A percentile compares a stretch with the other conserved stretches of the same genome.
Evolutionary conservation across 2,113 vertebrate species (phyloP).

Genomic region (Cinclus mexicanus): DNA sequence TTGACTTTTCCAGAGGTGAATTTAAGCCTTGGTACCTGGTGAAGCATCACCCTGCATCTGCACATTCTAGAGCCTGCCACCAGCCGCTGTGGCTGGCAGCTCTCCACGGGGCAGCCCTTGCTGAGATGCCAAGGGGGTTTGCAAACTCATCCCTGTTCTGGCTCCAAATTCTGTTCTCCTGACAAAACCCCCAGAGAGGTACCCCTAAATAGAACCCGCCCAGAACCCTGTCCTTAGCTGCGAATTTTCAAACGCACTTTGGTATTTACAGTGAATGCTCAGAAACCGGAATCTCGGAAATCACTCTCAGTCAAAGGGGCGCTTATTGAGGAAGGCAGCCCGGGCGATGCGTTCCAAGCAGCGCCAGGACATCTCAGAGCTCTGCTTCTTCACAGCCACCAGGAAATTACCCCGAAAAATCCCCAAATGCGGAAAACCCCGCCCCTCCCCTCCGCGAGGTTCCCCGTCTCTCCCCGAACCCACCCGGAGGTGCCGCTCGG

Average conservation of each 20-base stretch:
- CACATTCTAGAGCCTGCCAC: neutral
- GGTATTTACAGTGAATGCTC: neutral
- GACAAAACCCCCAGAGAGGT: neutral
- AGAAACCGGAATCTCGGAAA: neutral
- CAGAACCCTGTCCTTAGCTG: neutral
- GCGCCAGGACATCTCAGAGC: neutral
- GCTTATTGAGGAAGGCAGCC: neutral
- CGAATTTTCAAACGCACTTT: neutral
- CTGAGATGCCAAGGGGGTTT: neutral
- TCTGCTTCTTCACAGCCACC: neutral
- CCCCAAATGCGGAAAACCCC: neutral
- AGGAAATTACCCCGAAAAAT: neutral
- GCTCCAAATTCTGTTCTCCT: neutral
- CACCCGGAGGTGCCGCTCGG: neutral
- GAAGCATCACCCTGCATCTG: neutral
- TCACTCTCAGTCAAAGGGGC: neutral
- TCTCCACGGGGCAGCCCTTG: neutral
- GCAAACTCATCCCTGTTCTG: rapidly evolving
- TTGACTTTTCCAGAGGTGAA: neutral
- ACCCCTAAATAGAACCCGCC: neutral
- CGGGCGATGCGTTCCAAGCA: neutral
- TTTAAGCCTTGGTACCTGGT: neutral
- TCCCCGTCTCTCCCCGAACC: neutral
- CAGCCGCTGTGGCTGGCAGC: neutral
- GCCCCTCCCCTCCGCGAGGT: neutral